A percentile compares a stretch with the other conserved stretches of the same genome.
phyloP scores from a whole-genome alignment of 2,888 invertebrate genomes.

The Pimpla rufipes region DNA sequence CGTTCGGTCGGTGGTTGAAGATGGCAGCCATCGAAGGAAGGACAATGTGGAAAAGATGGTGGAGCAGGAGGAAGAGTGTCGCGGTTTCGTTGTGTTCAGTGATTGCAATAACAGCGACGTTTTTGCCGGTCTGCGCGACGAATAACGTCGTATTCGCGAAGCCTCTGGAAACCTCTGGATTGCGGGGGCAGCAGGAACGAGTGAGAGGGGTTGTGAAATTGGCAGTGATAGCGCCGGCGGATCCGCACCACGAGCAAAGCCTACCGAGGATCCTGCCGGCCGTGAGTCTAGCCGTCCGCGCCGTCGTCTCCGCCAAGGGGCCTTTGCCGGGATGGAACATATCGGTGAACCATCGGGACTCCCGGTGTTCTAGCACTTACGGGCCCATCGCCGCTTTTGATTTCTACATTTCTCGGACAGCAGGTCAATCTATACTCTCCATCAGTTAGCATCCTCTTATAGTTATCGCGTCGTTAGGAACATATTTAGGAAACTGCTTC shows the following conservation, averaged over 20 bases:
- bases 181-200: slow-evolving; percentile 33
- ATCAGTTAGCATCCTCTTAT: neutral
- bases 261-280: slow-evolving; percentile 90
- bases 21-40: slow-evolving; percentile 22
- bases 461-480: neutral
- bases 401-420: slow-evolving; percentile 89
- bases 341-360: slow-evolving; percentile 90
- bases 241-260: slow-evolving; percentile 88
- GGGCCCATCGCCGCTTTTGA: slow-evolving; percentile 93
- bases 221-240: slow-evolving; percentile 89
- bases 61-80: slow-evolving; percentile 4
- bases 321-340: slow-evolving; percentile 90
- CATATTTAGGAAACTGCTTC: neutral
- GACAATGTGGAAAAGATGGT: slow-evolving; percentile 36
- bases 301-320: slow-evolving; percentile 88
- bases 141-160: slow-evolving; percentile 41
- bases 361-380: slow-evolving; percentile 91
- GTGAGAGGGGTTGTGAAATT: slow-evolving; percentile 86
- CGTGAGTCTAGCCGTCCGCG: slow-evolving; percentile 89
- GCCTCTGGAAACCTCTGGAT: neutral
- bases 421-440: slow-evolving; percentile 86
- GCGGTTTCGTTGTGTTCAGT: slow-evolving; percentile 21
- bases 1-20: neutral
- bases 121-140: slow-evolving; percentile 17
- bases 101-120: slow-evolving; percentile 6